Evolutionary conservation across 2,797 vertebrate genomes (phyloP).

Genomic region (Menidia menidia): DNA sequence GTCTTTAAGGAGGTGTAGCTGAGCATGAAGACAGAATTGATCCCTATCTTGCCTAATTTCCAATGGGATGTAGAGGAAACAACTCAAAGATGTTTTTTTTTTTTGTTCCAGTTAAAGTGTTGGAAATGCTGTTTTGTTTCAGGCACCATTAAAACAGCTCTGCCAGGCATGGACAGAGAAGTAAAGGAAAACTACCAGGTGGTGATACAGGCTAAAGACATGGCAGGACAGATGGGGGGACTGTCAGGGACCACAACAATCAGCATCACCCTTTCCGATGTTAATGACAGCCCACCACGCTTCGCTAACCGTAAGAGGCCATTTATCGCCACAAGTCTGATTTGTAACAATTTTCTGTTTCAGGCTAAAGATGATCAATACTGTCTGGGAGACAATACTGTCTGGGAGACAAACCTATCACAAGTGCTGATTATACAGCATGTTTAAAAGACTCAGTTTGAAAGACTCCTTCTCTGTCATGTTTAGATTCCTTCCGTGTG

Average conservation of each 20-base stretch:
- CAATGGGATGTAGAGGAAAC: constrained; percentile 17
- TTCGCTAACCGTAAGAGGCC: constrained; percentile 91
- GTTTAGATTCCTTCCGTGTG: constrained; percentile 92
- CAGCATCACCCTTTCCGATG: constrained; percentile 93
- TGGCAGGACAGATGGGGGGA: constrained; percentile 98
- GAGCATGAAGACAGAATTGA: constrained; percentile 24
- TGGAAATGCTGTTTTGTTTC: constrained; percentile 15
- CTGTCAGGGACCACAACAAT: constrained; percentile 94
- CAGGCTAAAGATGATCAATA: neutral
- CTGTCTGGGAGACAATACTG: neutral
- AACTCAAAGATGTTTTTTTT: constrained; percentile 1
- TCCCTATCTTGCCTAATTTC: constrained; percentile 39
- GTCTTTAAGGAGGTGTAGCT: constrained; percentile 26
- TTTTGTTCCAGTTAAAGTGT: constrained; percentile 10
- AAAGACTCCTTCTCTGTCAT: constrained; percentile 3
- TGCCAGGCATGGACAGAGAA: constrained; percentile 96
- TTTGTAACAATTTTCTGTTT: neutral
- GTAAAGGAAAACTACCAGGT: constrained; percentile 95
- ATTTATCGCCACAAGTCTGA: neutral
- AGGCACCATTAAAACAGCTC: constrained; percentile 96
- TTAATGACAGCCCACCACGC: constrained; percentile 96
- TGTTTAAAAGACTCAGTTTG: neutral
- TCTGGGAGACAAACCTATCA: neutral
- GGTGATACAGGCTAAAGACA: constrained; percentile 98
- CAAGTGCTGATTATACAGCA: neutral